phyloP scores from a whole-genome alignment of 1,140 invertebrate genomes.

The Leptopilina boulardi region DNA sequence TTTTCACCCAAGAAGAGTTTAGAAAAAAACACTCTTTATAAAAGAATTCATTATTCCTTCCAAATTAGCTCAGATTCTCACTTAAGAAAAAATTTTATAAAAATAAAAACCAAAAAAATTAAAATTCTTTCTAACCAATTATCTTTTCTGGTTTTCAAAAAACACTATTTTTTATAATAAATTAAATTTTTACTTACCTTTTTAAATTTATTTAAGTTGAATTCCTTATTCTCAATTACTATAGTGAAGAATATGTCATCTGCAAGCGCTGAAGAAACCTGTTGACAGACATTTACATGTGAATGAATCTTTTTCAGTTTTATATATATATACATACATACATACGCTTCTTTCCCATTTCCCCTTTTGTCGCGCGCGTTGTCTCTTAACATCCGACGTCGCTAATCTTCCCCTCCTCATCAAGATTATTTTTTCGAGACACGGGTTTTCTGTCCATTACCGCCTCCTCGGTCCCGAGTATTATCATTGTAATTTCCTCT shows the following conservation, averaged over 20 bases:
- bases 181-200: no score
- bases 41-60: no score
- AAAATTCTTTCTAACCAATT: no score
- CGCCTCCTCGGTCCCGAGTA: conserved; percentile 36
- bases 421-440: conserved; percentile 48
- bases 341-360: neutral
- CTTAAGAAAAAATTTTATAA: no score
- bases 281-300: conserved; percentile 56
- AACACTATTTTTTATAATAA: no score
- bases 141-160: no score
- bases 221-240: no score
- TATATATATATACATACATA: neutral
- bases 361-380: conserved; percentile 22
- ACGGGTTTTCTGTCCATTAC: conserved; percentile 48
- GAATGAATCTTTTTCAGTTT: conserved; percentile 41
- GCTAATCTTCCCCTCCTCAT: conserved; percentile 48
- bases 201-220: no score
- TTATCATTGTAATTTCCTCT: conserved; percentile 54
- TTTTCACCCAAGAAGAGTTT: no score
- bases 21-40: no score
- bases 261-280: conserved; percentile 39
- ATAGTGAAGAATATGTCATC: conserved; percentile 36
- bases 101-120: no score
- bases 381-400: conserved; percentile 41
- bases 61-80: no score